Evolutionary conservation across 2,113 vertebrate species (phyloP).

Genomic region (Petromus typicus): DNA sequence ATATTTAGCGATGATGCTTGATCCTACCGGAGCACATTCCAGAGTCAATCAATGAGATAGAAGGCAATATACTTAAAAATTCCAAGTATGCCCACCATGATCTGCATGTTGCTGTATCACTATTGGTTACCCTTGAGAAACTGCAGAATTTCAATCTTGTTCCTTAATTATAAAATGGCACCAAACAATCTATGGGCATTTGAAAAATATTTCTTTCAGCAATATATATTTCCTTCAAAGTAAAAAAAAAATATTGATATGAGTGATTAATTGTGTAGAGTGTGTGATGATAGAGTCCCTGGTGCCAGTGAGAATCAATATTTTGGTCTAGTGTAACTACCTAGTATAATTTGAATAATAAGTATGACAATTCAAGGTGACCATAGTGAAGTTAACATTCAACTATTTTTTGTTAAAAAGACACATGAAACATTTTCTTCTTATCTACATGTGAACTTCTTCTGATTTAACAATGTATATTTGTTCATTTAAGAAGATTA

Average conservation of each 20-base stretch:
- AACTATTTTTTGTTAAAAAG: neutral
- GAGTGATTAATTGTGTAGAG: no score
- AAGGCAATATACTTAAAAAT: neutral
- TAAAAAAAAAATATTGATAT: neutral
- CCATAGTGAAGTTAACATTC: neutral
- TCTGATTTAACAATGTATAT: neutral
- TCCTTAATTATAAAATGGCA: neutral
- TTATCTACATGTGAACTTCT: neutral
- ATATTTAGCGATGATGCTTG: neutral
- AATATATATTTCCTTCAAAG: neutral
- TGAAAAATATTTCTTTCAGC: conserved; percentile 1
- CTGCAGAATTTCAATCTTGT: neutral
- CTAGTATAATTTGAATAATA: neutral
- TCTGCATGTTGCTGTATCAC: neutral
- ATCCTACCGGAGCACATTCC: neutral
- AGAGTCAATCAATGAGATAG: neutral
- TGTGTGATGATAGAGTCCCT: fast-evolving
- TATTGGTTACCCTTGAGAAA: neutral
- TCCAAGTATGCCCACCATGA: neutral
- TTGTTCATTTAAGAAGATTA: neutral
- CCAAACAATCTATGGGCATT: neutral
- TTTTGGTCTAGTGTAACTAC: neutral
- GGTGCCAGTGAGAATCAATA: neutral
- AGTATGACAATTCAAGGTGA: neutral
- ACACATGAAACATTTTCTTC: neutral